phyloP scores from a whole-genome alignment of 2,888 invertebrate genomes.

The Gisinianus flammeolus region DNA sequence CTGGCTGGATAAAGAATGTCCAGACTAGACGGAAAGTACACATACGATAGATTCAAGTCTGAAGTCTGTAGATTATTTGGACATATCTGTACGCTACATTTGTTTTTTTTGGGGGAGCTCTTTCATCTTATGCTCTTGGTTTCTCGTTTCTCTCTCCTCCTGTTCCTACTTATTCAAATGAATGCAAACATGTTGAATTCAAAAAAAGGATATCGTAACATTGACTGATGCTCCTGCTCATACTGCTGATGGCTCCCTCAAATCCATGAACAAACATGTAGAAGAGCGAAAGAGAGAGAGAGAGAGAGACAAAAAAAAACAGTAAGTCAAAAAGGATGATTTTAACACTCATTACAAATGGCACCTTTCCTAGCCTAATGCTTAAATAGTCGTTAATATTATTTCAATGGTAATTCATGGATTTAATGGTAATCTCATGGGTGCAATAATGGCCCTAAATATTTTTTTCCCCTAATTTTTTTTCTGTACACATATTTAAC shows the following conservation, averaged over 20 bases:
- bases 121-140: no score
- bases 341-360: neutral
- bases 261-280: neutral
- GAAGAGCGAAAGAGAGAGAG: neutral
- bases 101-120: no score
- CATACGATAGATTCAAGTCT: no score
- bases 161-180: no score
- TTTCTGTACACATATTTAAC: no score
- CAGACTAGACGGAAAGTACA: no score
- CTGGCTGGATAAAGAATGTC: no score
- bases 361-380: conserved; percentile 10
- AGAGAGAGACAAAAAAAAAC: neutral
- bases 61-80: no score
- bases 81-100: no score
- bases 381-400: conserved; percentile 14
- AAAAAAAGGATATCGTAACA: no score
- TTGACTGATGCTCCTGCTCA: neutral
- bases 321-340: neutral
- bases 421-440: conserved; percentile 35
- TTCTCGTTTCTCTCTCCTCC: no score
- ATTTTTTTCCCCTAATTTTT: neutral
- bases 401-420: conserved; percentile 35
- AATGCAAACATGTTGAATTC: no score
- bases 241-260: neutral
- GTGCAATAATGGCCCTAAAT: conserved; percentile 35